phyloP scores from a whole-genome alignment of 1,140 invertebrate genomes.

The Drosophila parvula region DNA sequence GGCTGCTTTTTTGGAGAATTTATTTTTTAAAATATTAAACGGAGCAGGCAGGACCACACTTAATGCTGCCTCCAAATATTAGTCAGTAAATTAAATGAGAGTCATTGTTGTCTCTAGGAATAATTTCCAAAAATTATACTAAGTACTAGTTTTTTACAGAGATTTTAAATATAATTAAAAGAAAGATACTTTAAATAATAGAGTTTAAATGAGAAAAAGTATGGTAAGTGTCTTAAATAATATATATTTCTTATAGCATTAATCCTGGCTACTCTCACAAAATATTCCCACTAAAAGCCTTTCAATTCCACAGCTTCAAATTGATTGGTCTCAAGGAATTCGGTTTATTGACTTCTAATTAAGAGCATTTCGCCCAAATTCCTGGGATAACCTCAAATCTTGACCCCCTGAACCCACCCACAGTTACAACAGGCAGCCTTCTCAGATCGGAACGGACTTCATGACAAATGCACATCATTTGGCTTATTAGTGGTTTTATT shows the following conservation, averaged over 20 bases:
- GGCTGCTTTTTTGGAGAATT: constrained; percentile 16
- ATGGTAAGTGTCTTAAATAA: too few relatives aligned
- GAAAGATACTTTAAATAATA: too few relatives aligned
- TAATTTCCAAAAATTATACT: neutral
- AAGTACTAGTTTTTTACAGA: too few relatives aligned
- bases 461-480: constrained; percentile 77
- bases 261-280: too few relatives aligned
- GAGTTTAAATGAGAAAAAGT: too few relatives aligned
- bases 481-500: constrained; percentile 78
- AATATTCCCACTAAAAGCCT: neutral
- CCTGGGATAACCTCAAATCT: neutral
- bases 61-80: constrained; percentile 35
- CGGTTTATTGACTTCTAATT: constrained; percentile 15
- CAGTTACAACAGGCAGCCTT: neutral
- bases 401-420: neutral
- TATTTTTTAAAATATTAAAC: constrained; percentile 77
- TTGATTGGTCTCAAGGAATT: neutral
- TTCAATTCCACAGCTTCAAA: neutral
- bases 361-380: neutral
- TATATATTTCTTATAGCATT: too few relatives aligned
- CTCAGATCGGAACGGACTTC: constrained; percentile 19
- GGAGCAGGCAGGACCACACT: constrained; percentile 20
- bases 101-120: constrained; percentile 32
- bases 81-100: constrained; percentile 68
- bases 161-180: too few relatives aligned